Percentiles rank a stretch among this genome's conserved stretches.
phyloP scores from a whole-genome alignment of 2,888 invertebrate genomes.

The Noctuana brunneofusca region DNA sequence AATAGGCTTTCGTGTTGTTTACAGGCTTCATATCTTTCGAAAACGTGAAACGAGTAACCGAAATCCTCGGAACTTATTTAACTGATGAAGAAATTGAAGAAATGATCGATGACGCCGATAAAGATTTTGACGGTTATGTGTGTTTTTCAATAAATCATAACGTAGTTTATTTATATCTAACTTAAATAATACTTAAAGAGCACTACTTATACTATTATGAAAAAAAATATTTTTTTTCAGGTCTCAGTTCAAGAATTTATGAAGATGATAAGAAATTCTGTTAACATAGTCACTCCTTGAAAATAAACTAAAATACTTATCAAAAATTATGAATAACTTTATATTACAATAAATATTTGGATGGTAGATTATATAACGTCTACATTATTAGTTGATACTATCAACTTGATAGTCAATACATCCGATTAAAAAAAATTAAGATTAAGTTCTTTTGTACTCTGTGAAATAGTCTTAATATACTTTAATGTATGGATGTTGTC shows the following conservation, averaged over 20 bases:
- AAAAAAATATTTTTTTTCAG: slow-evolving; percentile 51
- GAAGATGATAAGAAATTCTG: slow-evolving; percentile 71
- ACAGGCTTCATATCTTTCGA: slow-evolving; percentile 69
- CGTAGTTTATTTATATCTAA: neutral
- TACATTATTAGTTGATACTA: too few species aligned
- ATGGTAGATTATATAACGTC: too few species aligned
- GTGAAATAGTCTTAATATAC: too few species aligned
- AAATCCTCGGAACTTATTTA: slow-evolving; percentile 59
- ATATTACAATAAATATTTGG: too few species aligned
- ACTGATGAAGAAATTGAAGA: slow-evolving; percentile 78
- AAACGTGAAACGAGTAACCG: slow-evolving; percentile 64
- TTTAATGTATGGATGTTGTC: too few species aligned
- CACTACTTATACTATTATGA: neutral
- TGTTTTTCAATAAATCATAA: slow-evolving; percentile 36
- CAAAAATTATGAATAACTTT: neutral
- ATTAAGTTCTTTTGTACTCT: too few species aligned
- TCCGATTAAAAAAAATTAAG: too few species aligned
- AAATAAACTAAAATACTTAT: too few species aligned
- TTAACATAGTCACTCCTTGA: slow-evolving; percentile 68
- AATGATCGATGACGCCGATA: slow-evolving; percentile 77
- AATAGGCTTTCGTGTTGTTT: slow-evolving; percentile 25
- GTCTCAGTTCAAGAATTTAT: slow-evolving; percentile 70
- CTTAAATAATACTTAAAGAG: too few species aligned
- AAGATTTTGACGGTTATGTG: slow-evolving; percentile 69
- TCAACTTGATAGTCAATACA: too few species aligned